A percentile compares a stretch with the other conserved stretches of the same genome.
phyloP scores from a whole-genome alignment of 2,797 vertebrate species.

The Euthynnus affinis region DNA sequence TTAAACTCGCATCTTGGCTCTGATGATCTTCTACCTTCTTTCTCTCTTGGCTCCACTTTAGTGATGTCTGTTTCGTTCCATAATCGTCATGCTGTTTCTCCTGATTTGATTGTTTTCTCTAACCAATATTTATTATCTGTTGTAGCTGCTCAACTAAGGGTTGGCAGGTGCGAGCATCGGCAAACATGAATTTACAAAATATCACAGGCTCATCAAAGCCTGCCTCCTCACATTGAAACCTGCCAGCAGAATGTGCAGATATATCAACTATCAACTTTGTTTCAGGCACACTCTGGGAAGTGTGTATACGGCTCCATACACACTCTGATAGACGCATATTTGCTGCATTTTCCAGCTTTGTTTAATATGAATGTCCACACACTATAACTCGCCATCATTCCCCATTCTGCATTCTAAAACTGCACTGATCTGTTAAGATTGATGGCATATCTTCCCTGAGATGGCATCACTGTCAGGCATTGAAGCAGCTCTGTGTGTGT shows the following conservation, averaged over 20 bases:
- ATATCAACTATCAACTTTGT: constrained; percentile 40
- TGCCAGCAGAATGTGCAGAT: constrained; percentile 21
- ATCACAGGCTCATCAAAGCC: constrained; percentile 42
- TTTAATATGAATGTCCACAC: constrained; percentile 23
- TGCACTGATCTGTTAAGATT: constrained; percentile 47
- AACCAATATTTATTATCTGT: constrained; percentile 56
- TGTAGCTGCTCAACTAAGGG: constrained; percentile 47
- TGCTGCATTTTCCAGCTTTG: constrained; percentile 6
- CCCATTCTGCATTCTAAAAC: constrained; percentile 30
- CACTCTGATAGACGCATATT: not conserved
- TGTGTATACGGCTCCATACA: not conserved
- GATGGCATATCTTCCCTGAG: constrained; percentile 38
- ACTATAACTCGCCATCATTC: not conserved
- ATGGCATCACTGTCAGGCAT: constrained; percentile 52
- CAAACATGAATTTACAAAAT: constrained; percentile 66
- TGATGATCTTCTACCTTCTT: constrained; percentile 1
- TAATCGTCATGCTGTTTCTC: constrained; percentile 52
- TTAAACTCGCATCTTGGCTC: constrained; percentile 15
- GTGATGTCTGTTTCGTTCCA: constrained; percentile 50
- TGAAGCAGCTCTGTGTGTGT: constrained; percentile 8
- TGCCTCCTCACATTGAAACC: constrained; percentile 40
- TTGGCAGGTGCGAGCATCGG: constrained; percentile 66
- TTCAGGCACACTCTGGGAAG: constrained; percentile 1
- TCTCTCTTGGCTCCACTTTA: constrained; percentile 24
- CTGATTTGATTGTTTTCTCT: constrained; percentile 64